Conservation (phyloP, 2,797 vertebrate genomes). For the Centropyge bicolor region DNA sequence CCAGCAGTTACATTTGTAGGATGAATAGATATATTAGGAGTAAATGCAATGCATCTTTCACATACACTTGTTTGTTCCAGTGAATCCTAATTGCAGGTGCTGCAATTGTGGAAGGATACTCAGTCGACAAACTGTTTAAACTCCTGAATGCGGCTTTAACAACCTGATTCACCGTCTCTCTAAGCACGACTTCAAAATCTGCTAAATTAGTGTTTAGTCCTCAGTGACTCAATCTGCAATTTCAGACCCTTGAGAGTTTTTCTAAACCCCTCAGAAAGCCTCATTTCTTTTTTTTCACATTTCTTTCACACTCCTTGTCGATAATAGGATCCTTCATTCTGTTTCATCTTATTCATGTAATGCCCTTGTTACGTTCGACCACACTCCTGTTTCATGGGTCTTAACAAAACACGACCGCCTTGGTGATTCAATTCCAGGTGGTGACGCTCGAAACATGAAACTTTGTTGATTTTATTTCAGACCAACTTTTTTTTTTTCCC, state of each 20-base stretch:
- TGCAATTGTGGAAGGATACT: not conserved
- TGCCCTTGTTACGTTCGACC: not conserved
- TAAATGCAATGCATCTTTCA: not conserved
- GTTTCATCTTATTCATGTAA: not conserved
- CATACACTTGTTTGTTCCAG: not conserved
- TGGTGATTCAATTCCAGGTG: not conserved
- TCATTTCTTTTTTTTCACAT: not conserved
- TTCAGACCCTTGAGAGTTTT: not conserved
- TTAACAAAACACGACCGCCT: not conserved
- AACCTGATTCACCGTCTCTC: not conserved
- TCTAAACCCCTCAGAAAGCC: too few species aligned
- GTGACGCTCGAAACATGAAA: not conserved
- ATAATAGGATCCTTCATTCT: not conserved
- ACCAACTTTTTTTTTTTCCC: not conserved
- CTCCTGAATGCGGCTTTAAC: too few species aligned
- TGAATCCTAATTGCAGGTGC: too few species aligned
- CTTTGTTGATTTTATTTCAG: not conserved
- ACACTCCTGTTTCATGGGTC: not conserved
- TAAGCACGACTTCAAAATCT: not conserved
- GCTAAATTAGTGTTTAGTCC: not conserved
- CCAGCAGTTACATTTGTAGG: not conserved
- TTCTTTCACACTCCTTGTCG: not conserved
- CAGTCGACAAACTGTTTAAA: not conserved
- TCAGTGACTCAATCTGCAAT: conserved; percentile 3
- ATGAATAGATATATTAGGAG: not conserved